Base-by-base conservation (phyloP, 2,113 vertebrate genomes). In the Hucho hucho region DNA sequence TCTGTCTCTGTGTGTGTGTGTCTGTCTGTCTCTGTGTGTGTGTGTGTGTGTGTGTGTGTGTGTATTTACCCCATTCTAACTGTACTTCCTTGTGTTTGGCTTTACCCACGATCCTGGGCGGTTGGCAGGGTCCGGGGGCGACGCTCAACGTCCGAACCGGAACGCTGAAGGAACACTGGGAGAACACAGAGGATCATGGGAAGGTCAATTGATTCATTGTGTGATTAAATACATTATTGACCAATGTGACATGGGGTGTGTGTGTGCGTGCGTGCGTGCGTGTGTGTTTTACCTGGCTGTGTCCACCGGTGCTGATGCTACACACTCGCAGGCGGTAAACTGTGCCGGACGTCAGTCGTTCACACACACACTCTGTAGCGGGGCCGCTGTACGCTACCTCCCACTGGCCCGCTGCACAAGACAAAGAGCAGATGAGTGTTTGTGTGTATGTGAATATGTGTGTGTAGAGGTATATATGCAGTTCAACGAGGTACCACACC, bases 51-150 rank as follows among this genome's bases (percentile, higher is more conserved):
- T 74, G 61, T 66, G 63, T 66, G 22, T 24, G 13, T 24, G 46
- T 9, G 32, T 18, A 81, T 92, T 95, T 87, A 99, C 98, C 96
- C 98, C 98, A 99, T 64, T 97, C 94, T 72, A 99, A 91, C 87
- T 95, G 94, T 70, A 98, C 93, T 78, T 98, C 98, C 92, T 95
- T 96, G 93, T 99, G 98, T 92, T 96, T 98, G 61, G 95, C 94
- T 92, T 95, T 97, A 74, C 96, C 97, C 87, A 96, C 79, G 53
- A 96, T 90, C 77, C 95, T 87, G 0, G 96, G 96, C 0, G 95
- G 93, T 74, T 93, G 94, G 87, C 97, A 98, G 64, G 84, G 93
- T 9, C 95, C 95, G 5, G 97, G 98, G 6, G 95, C 96, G 59
- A 97, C 91, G 70, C 95, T 96, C 76, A 95, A 91, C 28, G 97